phyloP scores from a whole-genome alignment of 2,888 invertebrate genomes.

The Aspidapion aeneum region DNA sequence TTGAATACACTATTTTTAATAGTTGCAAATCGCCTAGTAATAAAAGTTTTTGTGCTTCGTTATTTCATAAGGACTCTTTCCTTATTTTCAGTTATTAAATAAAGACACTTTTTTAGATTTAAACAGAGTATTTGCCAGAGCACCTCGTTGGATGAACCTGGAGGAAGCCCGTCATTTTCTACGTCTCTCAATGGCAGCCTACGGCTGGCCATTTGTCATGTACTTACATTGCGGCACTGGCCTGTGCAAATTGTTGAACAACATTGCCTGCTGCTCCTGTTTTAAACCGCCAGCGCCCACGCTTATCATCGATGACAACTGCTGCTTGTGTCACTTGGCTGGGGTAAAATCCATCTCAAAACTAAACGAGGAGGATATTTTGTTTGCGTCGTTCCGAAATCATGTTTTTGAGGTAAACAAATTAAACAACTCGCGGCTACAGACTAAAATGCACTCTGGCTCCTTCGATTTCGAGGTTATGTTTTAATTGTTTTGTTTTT shows the following conservation, averaged over 20 bases:
- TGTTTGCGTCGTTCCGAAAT: slow-evolving; percentile 85
- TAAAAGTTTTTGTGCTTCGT: too few species aligned
- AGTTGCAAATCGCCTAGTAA: too few species aligned
- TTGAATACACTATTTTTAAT: too few species aligned
- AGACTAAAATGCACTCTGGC: too few species aligned
- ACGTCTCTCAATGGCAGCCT: slow-evolving; percentile 76
- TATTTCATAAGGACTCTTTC: too few species aligned
- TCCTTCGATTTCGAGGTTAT: too few species aligned
- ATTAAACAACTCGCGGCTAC: too few species aligned
- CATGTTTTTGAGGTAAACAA: slow-evolving; percentile 70
- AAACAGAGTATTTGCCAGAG: slow-evolving; percentile 57
- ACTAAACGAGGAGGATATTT: slow-evolving; percentile 71
- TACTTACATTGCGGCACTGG: slow-evolving; percentile 74
- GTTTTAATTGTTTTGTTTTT: too few species aligned
- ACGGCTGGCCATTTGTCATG: slow-evolving; percentile 86
- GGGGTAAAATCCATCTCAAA: slow-evolving; percentile 78
- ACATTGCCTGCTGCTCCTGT: slow-evolving; percentile 70
- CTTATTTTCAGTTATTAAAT: too few species aligned
- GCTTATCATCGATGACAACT: slow-evolving; percentile 81
- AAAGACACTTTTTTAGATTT: too few species aligned
- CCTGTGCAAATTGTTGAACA: slow-evolving; percentile 64
- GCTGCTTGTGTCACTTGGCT: slow-evolving; percentile 83
- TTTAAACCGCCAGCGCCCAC: slow-evolving; percentile 44
- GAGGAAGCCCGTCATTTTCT: slow-evolving; percentile 74
- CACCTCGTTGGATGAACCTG: slow-evolving; percentile 78